Conservation (phyloP, 2,113 vertebrate species). For the Microtus montanus region DNA sequence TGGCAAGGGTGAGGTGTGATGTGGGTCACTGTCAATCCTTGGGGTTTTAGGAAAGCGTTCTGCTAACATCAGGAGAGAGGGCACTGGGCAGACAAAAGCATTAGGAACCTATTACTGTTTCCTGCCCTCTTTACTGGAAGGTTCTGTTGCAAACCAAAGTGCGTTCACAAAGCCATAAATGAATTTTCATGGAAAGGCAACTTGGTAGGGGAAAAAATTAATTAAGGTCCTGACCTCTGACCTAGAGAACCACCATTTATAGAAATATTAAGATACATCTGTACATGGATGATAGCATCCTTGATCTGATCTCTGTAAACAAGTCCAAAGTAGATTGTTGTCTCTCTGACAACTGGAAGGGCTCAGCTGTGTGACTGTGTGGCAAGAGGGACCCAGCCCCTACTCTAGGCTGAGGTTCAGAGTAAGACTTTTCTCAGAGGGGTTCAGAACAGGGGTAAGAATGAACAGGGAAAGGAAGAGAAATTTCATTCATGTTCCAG, state of each 20-base stretch:
- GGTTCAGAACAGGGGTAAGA: background rate
- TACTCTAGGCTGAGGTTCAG: background rate
- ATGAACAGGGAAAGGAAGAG: background rate
- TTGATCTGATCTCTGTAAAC: background rate
- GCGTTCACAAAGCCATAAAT: background rate
- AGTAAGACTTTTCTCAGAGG: background rate
- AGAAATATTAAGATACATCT: background rate
- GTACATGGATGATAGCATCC: background rate
- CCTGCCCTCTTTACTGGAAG: conserved; percentile 15
- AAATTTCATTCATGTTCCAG: background rate
- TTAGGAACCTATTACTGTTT: background rate
- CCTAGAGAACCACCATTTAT: background rate
- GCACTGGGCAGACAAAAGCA: background rate
- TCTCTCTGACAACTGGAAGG: background rate
- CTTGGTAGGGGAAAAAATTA: background rate
- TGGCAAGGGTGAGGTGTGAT: background rate
- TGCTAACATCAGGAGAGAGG: background rate
- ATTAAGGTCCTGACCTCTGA: background rate
- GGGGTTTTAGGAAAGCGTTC: background rate
- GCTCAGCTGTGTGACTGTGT: background rate
- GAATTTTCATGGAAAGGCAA: background rate
- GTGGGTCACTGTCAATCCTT: background rate
- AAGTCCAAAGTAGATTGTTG: background rate
- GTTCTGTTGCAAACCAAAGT: background rate
- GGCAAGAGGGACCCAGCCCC: background rate